These are phyloP conservation scores for Balearica regulorum DNA, from an alignment of 2,797 vertebrate species.

Conservation along the genomic window DNA sequence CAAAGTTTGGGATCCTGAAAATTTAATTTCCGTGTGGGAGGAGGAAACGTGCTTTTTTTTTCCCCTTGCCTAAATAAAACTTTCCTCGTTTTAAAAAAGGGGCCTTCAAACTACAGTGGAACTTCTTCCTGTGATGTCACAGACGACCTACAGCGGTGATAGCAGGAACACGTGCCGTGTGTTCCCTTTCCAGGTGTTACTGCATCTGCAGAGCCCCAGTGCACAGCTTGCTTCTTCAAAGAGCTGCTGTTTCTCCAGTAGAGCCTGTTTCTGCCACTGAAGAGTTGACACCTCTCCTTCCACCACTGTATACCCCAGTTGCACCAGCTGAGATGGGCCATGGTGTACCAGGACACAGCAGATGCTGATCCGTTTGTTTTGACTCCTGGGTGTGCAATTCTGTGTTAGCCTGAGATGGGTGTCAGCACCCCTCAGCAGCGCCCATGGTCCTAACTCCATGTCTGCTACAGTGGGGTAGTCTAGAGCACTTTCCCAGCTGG, in stretches of 20 bases:
- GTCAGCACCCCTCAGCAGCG: rapidly evolving
- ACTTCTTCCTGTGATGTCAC: not conserved
- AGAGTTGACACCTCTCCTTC: not conserved
- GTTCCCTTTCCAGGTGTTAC: not conserved
- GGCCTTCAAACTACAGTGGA: not conserved
- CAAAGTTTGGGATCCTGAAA: not conserved
- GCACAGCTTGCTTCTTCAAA: not conserved
- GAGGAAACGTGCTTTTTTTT: not conserved
- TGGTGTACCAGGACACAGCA: not conserved
- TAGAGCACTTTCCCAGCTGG: not conserved
- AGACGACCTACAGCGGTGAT: rapidly evolving
- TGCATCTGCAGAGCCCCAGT: not conserved
- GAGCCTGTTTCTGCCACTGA: not conserved
- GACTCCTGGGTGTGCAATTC: not conserved
- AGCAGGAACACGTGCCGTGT: rapidly evolving
- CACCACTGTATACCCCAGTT: not conserved
- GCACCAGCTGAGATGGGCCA: not conserved
- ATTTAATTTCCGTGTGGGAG: not conserved
- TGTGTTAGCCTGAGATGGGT: not conserved
- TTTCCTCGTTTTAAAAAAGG: not conserved
- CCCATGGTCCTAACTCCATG: rapidly evolving
- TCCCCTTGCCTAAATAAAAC: not conserved
- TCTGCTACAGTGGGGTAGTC: rapidly evolving
- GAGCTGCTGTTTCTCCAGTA: not conserved
- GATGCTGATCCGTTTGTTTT: rapidly evolving